Base-by-base conservation (phyloP, 2,888 invertebrate genomes). In the Actias luna region DNA sequence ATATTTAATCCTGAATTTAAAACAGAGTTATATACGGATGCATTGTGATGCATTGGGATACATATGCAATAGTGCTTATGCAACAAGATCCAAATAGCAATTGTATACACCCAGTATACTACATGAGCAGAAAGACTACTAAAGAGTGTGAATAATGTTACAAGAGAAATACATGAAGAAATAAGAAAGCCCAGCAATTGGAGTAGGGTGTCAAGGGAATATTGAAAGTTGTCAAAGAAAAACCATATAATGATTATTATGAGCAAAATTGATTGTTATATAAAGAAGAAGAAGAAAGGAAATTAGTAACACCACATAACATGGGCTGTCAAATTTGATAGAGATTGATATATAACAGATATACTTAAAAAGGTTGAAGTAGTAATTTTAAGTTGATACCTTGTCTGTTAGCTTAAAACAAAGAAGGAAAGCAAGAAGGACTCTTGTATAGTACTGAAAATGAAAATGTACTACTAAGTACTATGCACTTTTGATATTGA, bases 401-500 rank as follows among this genome's bases (percentile, higher is more conserved):
- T 8, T 74, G 73, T 59, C 12, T 74, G 14, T 59, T 73, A 31
- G 70, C 70, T 14, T 60, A 59, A 0, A 66, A 62, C 4, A 75
- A 82, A 58, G 63, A 52, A 1, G 83, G 80, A 0, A 83, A 78
- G 61, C 62, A 68, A 22, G 70, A 71, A 42, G 69, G 71, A 14
- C 68, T 61, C 7, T 8, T 69, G 1, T 7, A 63, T 29, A 68
- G 74, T 0, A 80, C 85, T 3, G 71, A 76, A 0, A 85, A 85
- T 55, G 77, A 68, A 14, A 72, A 69, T 2, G 58, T 59, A 1
- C 84, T 83, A 0, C 58, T 85, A 1, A 59, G 78, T 35, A 83
- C 80, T 0, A 67, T 76, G 5, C 80, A 84, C 61, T 42, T 77
- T 0, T 84, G 85, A 58, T 85, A 83, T 59, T 52, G 87, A 0